phyloP scores from a whole-genome alignment of 2,888 invertebrate genomes.

The Scaptomyza tumidula region DNA sequence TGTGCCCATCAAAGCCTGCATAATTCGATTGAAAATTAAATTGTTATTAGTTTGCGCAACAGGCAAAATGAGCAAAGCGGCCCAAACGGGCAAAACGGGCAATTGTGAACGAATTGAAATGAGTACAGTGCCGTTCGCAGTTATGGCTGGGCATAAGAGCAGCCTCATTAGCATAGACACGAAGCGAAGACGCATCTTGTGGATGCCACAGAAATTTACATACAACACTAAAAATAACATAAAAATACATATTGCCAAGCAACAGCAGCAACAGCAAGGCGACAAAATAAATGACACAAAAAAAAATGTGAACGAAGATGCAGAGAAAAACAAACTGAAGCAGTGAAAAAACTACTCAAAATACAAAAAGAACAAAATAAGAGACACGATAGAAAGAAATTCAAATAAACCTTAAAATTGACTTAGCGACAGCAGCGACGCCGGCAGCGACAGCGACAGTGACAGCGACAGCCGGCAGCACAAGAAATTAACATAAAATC shows the following conservation, averaged over 20 bases:
- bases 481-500: slow-evolving; percentile 71
- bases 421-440: slow-evolving; percentile 63
- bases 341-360: slow-evolving; percentile 55
- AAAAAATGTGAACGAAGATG: slow-evolving; percentile 15
- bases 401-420: slow-evolving; percentile 79
- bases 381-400: slow-evolving; percentile 51
- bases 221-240: slow-evolving; percentile 72
- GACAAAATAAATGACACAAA: slow-evolving; percentile 48
- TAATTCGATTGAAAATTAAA: slow-evolving; percentile 76
- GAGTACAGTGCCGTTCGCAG: slow-evolving; percentile 45
- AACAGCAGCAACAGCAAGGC: slow-evolving; percentile 29
- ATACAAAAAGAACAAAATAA: slow-evolving; percentile 38
- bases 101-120: slow-evolving; percentile 16
- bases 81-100: slow-evolving; percentile 4
- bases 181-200: slow-evolving; percentile 20
- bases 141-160: slow-evolving; percentile 64
- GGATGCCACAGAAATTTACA: slow-evolving; percentile 61
- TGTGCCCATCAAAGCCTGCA: slow-evolving; percentile 50
- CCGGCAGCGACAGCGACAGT: slow-evolving; percentile 15
- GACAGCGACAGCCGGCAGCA: slow-evolving; percentile 60
- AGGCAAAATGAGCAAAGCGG: slow-evolving; percentile 28
- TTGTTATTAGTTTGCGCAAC: slow-evolving; percentile 75
- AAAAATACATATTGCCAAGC: slow-evolving; percentile 59
- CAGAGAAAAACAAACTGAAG: slow-evolving; percentile 18
- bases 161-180: slow-evolving; percentile 66